Base-by-base conservation (phyloP, 2,113 vertebrate species). In the Podilymbus podiceps region DNA sequence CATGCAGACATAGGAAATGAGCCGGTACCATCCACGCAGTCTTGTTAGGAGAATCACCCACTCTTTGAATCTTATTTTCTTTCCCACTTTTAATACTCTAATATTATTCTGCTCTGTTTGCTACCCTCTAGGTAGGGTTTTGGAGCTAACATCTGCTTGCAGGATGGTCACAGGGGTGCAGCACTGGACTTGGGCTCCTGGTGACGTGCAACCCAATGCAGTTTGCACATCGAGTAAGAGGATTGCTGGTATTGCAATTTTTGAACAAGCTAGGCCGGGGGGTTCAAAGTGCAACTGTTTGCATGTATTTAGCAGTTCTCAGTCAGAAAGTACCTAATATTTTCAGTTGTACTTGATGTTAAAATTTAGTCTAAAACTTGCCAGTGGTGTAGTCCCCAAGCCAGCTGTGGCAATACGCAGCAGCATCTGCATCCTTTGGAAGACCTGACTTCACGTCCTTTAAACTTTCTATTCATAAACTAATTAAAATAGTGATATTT, bases 241-340 rank as follows among this genome's bases (percentile, higher is more conserved):
- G 4, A 6, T 30, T 42, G 3, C 59, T 72, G n/a, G 30, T 15
- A 4, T 13, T 8, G 7, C 22, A 2, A 0, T 1, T 58, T 66
- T 19, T 66, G 22, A 71, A 3, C 58, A 44, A 31, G 24, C 9
- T 42, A 12, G 19, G 56, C 27, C 31, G 72, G 4, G 0, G 1
- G 8, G 2, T 12, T 74, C 49, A 18, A 53, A 59, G 27, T 25
- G 11, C 55, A 59, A 16, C 44, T 28, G 42, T 6, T 33, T 23
- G 33, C 5, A 4, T 49, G 4, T 9, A 38, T 80, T 28, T 16
- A 53, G 16, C 6, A 3, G 6, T 56, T 67, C 67, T 31, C 25
- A 31, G 8, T 31, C 62, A 56, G 46, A 75, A 62, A 83, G 15
- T 47, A 87, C 14, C 22, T 77, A 5, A 6, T 15, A 1, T 20